These are phyloP conservation scores for Ligdia adustata DNA, from an alignment of 2,888 invertebrate genomes.

Conservation along the genomic window DNA sequence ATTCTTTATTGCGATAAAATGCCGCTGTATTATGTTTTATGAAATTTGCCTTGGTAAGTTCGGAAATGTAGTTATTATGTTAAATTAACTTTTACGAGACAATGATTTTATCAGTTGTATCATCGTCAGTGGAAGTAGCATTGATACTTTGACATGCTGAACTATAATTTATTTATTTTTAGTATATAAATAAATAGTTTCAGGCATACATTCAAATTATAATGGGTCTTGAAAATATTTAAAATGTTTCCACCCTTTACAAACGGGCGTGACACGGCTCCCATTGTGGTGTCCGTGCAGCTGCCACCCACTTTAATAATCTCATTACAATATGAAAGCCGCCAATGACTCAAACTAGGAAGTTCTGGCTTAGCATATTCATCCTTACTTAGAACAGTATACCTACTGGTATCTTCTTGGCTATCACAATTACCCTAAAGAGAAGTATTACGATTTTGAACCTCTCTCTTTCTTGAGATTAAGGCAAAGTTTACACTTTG, in stretches of 20 bases:
- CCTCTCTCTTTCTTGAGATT: too few species aligned
- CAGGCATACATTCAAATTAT: too few species aligned
- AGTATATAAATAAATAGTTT: too few species aligned
- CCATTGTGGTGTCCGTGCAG: slow-evolving; percentile 47
- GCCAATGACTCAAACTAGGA: slow-evolving; percentile 56
- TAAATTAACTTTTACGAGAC: slow-evolving; percentile 7
- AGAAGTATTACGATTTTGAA: too few species aligned
- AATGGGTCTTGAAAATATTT: too few species aligned
- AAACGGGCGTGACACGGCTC: slow-evolving; percentile 11
- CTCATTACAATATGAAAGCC: slow-evolving; percentile 56
- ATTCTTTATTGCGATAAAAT: slow-evolving; percentile 16
- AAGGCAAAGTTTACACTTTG: too few species aligned
- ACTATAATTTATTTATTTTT: too few species aligned
- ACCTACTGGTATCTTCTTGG: too few species aligned
- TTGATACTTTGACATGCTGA: too few species aligned
- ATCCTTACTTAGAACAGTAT: too few species aligned
- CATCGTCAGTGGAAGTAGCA: too few species aligned
- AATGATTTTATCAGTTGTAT: background rate
- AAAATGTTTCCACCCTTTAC: slow-evolving; percentile 15
- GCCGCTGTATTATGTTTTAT: slow-evolving; percentile 12
- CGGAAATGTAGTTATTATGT: slow-evolving; percentile 4
- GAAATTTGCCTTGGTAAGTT: slow-evolving; percentile 7
- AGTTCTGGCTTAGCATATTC: slow-evolving; percentile 40
- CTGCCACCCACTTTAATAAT: slow-evolving; percentile 42
- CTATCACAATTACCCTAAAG: too few species aligned